Evolutionary conservation across 2,888 invertebrate species (phyloP).

Genomic region (Lasioglossum malachurum): DNA sequence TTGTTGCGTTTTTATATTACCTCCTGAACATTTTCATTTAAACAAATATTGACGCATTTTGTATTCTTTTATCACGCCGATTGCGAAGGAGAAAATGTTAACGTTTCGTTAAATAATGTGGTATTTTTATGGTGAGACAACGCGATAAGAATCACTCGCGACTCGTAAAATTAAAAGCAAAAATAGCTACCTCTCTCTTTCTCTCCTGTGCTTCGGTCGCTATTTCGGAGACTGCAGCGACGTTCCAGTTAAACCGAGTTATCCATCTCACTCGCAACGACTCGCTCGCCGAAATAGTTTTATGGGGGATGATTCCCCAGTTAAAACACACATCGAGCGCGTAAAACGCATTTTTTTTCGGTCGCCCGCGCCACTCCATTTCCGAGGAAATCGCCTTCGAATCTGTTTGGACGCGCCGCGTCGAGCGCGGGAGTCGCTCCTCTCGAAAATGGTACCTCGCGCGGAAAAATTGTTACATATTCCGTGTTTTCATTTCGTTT

Average conservation of each 20-base stretch:
- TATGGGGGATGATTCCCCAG: slow-evolving; percentile 2
- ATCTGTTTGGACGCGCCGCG: background rate
- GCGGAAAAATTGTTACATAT: background rate
- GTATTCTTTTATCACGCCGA: no score
- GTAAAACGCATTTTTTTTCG: background rate
- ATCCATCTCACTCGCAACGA: background rate
- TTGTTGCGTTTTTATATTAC: no score
- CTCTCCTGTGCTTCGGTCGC: background rate
- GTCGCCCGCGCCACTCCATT: background rate
- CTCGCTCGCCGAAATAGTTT: slow-evolving; percentile 14
- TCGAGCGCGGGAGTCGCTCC: background rate
- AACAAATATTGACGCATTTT: no score
- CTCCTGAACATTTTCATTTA: no score
- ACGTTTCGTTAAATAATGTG: no score
- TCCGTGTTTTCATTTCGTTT: background rate
- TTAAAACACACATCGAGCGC: background rate
- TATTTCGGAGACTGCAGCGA: background rate
- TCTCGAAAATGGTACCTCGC: background rate
- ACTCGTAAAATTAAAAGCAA: slow-evolving; percentile 23
- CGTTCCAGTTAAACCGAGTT: slow-evolving; percentile 8
- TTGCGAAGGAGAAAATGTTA: background rate
- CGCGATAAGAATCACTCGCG: background rate
- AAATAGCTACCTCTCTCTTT: background rate
- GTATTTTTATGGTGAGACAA: background rate
- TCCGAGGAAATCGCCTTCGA: slow-evolving; percentile 18